Conservation (phyloP, 2,797 vertebrate species). For the Enteromius paludinosus region DNA sequence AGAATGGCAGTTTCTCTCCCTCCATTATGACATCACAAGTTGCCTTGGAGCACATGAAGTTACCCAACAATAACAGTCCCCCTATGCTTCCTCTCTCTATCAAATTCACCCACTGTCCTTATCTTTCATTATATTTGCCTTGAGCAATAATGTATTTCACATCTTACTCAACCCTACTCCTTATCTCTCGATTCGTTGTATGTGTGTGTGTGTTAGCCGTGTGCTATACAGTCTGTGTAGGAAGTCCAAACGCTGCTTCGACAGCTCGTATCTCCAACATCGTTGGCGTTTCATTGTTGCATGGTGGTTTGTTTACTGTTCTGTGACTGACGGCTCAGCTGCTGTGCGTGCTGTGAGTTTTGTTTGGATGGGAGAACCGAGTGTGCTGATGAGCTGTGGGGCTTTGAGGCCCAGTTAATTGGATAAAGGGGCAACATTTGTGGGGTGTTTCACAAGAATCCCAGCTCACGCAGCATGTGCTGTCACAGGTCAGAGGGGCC, state of each 20-base stretch:
- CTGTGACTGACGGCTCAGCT: constrained; percentile 9
- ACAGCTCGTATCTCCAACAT: constrained; percentile 13
- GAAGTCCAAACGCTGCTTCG: neutral
- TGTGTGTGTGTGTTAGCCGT: neutral
- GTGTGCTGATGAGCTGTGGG: constrained; percentile 3
- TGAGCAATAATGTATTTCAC: constrained; percentile 16
- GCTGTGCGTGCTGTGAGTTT: constrained; percentile 23
- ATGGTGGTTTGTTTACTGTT: constrained; percentile 14
- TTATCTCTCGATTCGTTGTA: neutral
- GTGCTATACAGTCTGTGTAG: constrained; percentile 3
- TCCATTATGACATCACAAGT: constrained; percentile 47
- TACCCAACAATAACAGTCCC: constrained; percentile 30
- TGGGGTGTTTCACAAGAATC: constrained; percentile 33
- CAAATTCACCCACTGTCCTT: neutral
- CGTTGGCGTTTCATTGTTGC: neutral
- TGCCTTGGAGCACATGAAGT: constrained; percentile 42
- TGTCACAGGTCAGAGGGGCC: constrained; percentile 14
- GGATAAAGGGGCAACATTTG: constrained; percentile 35
- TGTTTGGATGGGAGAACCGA: constrained; percentile 27
- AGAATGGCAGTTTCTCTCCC: constrained; percentile 2
- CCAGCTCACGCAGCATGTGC: constrained; percentile 5
- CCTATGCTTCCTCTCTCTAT: constrained; percentile 1
- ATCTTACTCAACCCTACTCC: neutral
- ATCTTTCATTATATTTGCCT: constrained; percentile 3
- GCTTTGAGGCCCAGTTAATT: constrained; percentile 39